A percentile compares a stretch with the other conserved stretches of the same genome.
Evolutionary conservation across 2,888 invertebrate genomes (phyloP).

Genomic region (Leptarthrus brevirostris): DNA sequence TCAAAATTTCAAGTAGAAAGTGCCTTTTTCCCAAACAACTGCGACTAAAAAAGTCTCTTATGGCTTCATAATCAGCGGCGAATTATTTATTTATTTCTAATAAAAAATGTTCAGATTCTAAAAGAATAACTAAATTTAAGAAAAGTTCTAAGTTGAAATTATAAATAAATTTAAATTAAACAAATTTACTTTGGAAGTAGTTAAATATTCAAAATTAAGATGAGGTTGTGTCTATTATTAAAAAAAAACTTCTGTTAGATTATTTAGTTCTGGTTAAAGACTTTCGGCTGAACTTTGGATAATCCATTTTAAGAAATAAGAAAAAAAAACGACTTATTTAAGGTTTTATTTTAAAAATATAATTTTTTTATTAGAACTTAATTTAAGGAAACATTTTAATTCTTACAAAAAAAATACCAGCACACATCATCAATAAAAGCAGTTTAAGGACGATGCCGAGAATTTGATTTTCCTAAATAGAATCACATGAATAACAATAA

Average conservation of each 20-base stretch:
- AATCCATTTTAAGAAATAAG: conserved; percentile 26
- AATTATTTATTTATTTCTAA: conserved; percentile 31
- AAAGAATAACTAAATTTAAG: conserved; percentile 47
- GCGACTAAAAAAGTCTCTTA: neutral
- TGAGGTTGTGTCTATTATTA: conserved; percentile 53
- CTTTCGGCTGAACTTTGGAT: conserved; percentile 62
- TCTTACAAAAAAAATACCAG: conserved; percentile 18
- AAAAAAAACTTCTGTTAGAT: conserved; percentile 27
- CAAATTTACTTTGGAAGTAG: conserved; percentile 45
- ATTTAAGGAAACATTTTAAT: conserved; percentile 39
- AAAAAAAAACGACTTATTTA: conserved; percentile 25
- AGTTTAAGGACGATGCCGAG: neutral
- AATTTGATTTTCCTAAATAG: conserved; percentile 28
- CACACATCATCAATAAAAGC: conserved; percentile 14
- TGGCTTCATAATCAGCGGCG: conserved; percentile 17
- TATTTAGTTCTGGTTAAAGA: conserved; percentile 57
- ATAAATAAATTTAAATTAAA: conserved; percentile 51
- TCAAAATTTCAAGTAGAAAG: conserved; percentile 56
- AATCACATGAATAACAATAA: conserved; percentile 20
- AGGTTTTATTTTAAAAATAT: conserved; percentile 19
- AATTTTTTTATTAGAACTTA: conserved; percentile 15
- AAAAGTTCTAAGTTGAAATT: conserved; percentile 39
- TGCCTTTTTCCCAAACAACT: conserved; percentile 57
- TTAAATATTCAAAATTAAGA: conserved; percentile 40
- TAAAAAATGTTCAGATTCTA: conserved; percentile 49